Conservation (phyloP, 2,113 vertebrate genomes). For the Erythrocercus mccallii region DNA sequence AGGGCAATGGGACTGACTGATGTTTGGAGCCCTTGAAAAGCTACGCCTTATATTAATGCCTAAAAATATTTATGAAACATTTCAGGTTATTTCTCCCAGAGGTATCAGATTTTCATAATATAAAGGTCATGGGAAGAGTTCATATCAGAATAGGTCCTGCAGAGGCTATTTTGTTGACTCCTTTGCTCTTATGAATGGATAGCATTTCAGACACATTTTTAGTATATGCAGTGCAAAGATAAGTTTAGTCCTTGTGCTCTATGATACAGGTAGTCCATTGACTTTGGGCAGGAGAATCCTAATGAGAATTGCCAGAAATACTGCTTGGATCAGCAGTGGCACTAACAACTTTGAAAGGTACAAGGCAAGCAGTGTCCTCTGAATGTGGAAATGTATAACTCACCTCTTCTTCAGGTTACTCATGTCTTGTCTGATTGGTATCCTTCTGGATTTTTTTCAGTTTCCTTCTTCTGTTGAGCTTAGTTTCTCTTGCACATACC, state of each 20-base stretch:
- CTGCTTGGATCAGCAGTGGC: conserved; percentile 39
- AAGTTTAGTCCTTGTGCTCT: neutral
- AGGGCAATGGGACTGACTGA: neutral
- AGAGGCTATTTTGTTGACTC: neutral
- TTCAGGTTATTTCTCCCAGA: neutral
- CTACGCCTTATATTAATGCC: neutral
- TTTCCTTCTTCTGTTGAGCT: neutral
- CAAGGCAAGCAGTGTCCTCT: conserved; percentile 47
- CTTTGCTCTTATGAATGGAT: neutral
- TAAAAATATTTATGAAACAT: neutral
- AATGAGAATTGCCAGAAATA: conserved; percentile 59
- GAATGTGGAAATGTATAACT: conserved; percentile 45
- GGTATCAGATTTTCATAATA: neutral
- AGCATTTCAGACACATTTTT: neutral
- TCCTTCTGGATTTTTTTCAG: neutral
- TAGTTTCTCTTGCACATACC: neutral
- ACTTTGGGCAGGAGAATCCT: conserved; percentile 47
- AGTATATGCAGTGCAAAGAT: neutral
- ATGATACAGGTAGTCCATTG: neutral
- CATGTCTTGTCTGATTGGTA: neutral
- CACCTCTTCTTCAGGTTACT: neutral
- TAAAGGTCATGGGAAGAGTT: neutral
- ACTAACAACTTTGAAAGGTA: conserved; percentile 59
- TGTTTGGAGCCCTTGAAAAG: neutral
- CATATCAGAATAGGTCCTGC: neutral